Conservation (phyloP, 2,797 vertebrate genomes). For the Centroberyx gerrardi region DNA sequence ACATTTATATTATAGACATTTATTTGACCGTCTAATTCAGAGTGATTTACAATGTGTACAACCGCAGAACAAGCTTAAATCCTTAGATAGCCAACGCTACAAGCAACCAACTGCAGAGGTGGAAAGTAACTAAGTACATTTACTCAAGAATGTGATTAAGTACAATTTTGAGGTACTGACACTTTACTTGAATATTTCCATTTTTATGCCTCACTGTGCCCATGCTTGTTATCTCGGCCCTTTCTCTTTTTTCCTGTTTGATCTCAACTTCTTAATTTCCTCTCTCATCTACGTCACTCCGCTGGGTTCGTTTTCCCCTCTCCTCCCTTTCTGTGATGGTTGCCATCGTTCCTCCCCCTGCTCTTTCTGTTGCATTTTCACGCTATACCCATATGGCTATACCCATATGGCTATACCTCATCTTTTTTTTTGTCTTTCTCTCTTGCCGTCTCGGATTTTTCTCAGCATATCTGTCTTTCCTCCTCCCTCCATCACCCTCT, state of each 20-base stretch:
- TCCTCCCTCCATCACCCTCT: background rate
- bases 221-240: constrained; percentile 76
- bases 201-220: constrained; percentile 76
- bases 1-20: background rate
- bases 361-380: constrained; percentile 1
- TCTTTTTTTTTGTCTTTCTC: constrained; percentile 21
- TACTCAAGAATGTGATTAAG: no score
- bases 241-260: constrained; percentile 67
- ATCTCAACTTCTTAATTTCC: constrained; percentile 83
- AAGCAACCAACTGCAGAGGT: no score
- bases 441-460: constrained; percentile 14
- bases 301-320: constrained; percentile 44
- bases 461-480: background rate
- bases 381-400: background rate
- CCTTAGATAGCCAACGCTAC: no score
- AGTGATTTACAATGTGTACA: background rate
- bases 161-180: no score
- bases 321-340: constrained; percentile 31
- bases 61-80: no score
- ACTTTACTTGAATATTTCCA: constrained; percentile 39
- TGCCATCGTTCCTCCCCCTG: constrained; percentile 23
- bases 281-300: constrained; percentile 68
- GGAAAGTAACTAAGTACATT: no score
- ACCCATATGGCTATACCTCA: no score
- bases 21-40: background rate